A percentile compares a stretch with the other conserved stretches of the same genome.
Conservation (phyloP, 2,113 vertebrate species). For the Probosciger aterrimus region DNA sequence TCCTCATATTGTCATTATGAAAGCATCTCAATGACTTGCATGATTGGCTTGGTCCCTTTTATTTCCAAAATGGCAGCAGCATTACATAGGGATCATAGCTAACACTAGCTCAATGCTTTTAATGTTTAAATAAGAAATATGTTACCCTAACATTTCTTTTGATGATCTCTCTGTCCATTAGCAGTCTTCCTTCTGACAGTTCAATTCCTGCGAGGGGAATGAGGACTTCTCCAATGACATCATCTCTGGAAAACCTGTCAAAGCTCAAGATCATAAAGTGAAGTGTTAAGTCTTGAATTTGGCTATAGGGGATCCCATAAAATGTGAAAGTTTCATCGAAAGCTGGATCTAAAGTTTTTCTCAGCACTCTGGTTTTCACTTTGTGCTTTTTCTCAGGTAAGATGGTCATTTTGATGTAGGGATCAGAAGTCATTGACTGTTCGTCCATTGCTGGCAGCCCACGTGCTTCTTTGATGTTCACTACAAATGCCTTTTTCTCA, state of each 20-base stretch:
- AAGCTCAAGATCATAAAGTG: conserved; percentile 97
- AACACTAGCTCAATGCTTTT: not conserved
- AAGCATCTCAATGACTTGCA: not conserved
- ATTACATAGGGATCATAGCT: not conserved
- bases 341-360: conserved; percentile 94
- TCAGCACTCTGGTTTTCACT: conserved; percentile 95
- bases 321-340: conserved; percentile 99
- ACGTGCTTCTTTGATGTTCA: conserved; percentile 94
- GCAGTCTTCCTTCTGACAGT: conserved; percentile 85
- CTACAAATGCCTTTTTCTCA: conserved; percentile 94
- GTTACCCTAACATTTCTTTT: conserved; percentile 95
- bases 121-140: conserved; percentile 28
- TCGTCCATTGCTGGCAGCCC: conserved; percentile 93
- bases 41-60: not conserved
- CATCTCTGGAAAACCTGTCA: conserved; percentile 95
- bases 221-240: conserved; percentile 94
- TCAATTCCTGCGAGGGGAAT: conserved; percentile 89
- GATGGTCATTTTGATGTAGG: conserved; percentile 97
- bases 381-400: conserved; percentile 97
- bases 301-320: conserved; percentile 88
- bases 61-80: not conserved
- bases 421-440: conserved; percentile 97
- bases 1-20: not conserved
- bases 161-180: conserved; percentile 95
- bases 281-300: conserved; percentile 88